phyloP scores from a whole-genome alignment of 2,888 invertebrate species.

The Perizoma affinitatum region DNA sequence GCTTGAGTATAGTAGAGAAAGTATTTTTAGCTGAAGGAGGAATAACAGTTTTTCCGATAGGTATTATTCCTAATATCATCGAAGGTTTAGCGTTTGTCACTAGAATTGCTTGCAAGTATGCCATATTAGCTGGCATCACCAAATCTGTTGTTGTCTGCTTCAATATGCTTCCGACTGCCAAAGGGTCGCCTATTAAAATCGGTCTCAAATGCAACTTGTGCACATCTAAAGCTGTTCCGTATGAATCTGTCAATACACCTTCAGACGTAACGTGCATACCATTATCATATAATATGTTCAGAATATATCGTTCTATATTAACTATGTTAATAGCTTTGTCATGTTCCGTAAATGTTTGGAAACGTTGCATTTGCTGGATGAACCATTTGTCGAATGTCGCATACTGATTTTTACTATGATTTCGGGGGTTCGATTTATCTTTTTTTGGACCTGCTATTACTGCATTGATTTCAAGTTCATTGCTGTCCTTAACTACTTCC shows the following conservation, averaged over 20 bases:
- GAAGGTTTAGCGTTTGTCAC: conserved; percentile 52
- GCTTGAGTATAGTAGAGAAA: conserved; percentile 2
- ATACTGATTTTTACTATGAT: conserved; percentile 14
- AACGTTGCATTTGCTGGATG: conserved; percentile 35
- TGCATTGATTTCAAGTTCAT: not conserved
- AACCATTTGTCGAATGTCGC: conserved; percentile 55
- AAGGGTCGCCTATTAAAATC: conserved; percentile 55
- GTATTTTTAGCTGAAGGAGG: conserved; percentile 10
- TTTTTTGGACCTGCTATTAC: not conserved
- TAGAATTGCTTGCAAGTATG: conserved; percentile 56
- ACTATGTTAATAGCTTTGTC: conserved; percentile 32
- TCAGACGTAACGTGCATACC: conserved; percentile 45
- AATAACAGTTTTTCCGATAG: conserved; percentile 48
- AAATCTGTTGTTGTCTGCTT: conserved; percentile 2
- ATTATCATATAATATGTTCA: conserved; percentile 51
- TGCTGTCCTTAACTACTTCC: no score
- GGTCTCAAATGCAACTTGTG: conserved; percentile 55
- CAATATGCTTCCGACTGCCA: conserved; percentile 39
- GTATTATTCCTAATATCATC: conserved; percentile 59
- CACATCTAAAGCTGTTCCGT: conserved; percentile 47
- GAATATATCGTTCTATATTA: conserved; percentile 45
- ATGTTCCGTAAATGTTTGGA: conserved; percentile 30
- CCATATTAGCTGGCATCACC: conserved; percentile 30
- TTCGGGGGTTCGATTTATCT: not conserved
- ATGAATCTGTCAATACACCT: conserved; percentile 47